Evolutionary conservation across 1,140 invertebrate genomes (phyloP), one percentile per base, ranked within the genome.

Genomic region (Zaprionus lachaisei): DNA sequence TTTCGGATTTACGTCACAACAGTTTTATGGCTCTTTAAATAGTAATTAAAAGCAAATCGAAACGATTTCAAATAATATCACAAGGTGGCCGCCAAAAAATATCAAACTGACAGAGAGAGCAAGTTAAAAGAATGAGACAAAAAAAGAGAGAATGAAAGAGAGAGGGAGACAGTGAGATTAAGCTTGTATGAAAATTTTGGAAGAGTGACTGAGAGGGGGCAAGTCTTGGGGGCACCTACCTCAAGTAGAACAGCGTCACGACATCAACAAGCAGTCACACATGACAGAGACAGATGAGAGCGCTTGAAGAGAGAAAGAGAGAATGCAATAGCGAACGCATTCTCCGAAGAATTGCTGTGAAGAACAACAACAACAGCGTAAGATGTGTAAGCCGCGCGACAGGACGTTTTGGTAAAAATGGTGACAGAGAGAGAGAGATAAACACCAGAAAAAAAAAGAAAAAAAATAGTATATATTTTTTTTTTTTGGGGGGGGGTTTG

Each of bases 21-120:
- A 77, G 54, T 89, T 89, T 89, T 76, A 89, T 84, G 72, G 69
- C 49, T 81, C 72, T 90, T 89, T 90, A 89, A 89, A 84, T 84
- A 81, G 72, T 90, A 90, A 89, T 89, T 60, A 70, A 81, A 81
- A 49, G n/a, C 47, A 72, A 72, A 75, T 63, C 26, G 26, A 57
- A 84, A 69, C 57, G 49, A 61, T 51, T 51, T 51, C 47, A 64
- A 54, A 65, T 64, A 69, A 49, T 44, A 68, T 61, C 24, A 67
- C 47, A 26, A 70, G 49, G 14, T 51, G 67, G 61, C 67, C 74
- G 74, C 74, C 62, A 72, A 72, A 77, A 51, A 12, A 26, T 49
- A 62, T 22, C 22, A 22, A 4, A 24, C 11, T 1, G 17, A 22
- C 14, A 20, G 44, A 49, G 9, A 51, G 20, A 51, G 4, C 11